Evolutionary conservation across 2,113 vertebrate genomes (phyloP).

Genomic region (Saimiri boliviensis): DNA sequence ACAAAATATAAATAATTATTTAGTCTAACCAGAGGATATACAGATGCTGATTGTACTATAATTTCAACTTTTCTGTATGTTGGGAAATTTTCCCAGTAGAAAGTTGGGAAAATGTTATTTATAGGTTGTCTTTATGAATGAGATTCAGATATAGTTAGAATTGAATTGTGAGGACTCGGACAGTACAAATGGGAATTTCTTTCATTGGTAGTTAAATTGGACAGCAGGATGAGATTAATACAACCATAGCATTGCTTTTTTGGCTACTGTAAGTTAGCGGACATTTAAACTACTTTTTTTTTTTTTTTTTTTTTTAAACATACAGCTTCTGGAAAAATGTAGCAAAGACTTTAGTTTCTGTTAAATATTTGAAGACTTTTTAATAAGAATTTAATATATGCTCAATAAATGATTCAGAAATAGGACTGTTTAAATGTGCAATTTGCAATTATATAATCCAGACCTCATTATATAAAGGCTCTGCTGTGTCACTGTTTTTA

Average conservation of each 20-base stretch:
- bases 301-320: neutral
- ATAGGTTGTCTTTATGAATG: neutral
- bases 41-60: neutral
- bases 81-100: neutral
- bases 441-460: constrained; percentile 30
- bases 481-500: neutral
- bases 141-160: neutral
- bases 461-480: neutral
- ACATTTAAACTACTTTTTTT: neutral
- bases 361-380: constrained; percentile 36
- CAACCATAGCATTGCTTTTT: neutral
- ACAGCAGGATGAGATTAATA: neutral
- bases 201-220: neutral
- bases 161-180: constrained; percentile 19
- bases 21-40: neutral
- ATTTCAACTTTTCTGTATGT: neutral
- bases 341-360: constrained; percentile 1
- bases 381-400: neutral
- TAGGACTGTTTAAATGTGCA: neutral
- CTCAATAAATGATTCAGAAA: constrained; percentile 33
- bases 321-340: neutral
- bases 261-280: neutral
- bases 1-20: neutral
- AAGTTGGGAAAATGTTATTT: neutral
- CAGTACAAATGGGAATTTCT: neutral